Evolutionary conservation across 2,113 vertebrate genomes (phyloP), one percentile per base, ranked within the genome.

Genomic region (Silurus asotus): DNA sequence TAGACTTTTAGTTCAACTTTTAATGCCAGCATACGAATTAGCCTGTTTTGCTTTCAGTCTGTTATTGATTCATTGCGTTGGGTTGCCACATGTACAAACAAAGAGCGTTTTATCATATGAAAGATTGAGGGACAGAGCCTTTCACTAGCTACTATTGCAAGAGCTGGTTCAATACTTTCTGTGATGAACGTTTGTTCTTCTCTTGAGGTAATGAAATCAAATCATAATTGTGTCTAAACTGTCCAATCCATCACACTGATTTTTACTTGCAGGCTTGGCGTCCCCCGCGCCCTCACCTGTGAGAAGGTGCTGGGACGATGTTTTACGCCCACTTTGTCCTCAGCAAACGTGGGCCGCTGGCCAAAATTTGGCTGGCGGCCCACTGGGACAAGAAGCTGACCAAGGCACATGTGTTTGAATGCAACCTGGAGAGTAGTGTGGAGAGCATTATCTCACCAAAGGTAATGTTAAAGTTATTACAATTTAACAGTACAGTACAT

Each of bases 371-470:
- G 98, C 96, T 99, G 84, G 98, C 98, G 90, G 98, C 98, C 96
- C 98, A 99, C 86, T 99, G 98, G 98, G 98, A 99, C 94, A 99
- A 99, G 94, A 99, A 99, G 92, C 94, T 99, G 90, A 99, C 98
- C 93, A 99, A 99, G 96, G 98, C 98, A 88, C 98, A 99, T 72
- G 98, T 99, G 14, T 99, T 99, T 87, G 98, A 99, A 93, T 99
- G 98, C 95, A 99, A 99, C 89, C 92, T 99, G 80, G 98, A 99
- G 91, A 99, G 98, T 95, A 99, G 98, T 0, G 98, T 99, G 93
- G 98, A 99, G 91, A 99, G 98, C 91, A 99, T 99, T 90, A 99
- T 99, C 89, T 99, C 97, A 49, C 98, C 98, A 28, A 99, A 99
- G 98, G 98, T 99, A 95, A 92, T 51, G 20, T 37, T 75, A 23